Evolutionary conservation across 2,888 invertebrate species (phyloP), one percentile per base, ranked within the genome.

Genomic region (Brenthis ino): DNA sequence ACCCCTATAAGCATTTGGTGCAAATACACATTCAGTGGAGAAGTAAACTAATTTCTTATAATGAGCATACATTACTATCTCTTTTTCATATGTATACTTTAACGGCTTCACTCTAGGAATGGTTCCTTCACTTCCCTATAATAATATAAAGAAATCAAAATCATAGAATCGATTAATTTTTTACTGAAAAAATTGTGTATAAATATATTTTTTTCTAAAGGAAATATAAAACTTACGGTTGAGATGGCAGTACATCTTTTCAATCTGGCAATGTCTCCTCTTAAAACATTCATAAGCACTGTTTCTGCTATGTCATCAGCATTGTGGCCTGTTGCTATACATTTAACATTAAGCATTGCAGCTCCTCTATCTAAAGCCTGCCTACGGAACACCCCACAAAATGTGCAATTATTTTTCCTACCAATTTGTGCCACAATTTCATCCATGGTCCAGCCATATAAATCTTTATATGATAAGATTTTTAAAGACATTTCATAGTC

Each of bases 371-470:
- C 99, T 58, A 99, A 86, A 0, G 99, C 99, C 86, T 99, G 99
- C 47, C 99, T 94, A 68, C 99, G 93, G 85, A 99, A 99, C 8
- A 98, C 98, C 12, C 98, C 98, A 93, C 98, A 98, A 84, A 98
- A 98, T 8, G 98, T 98, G 76, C 99, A 99, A 88, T 99, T 99
- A 87, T 99, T 99, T 83, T 98, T 98, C 66, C 96, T 95, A 0
- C 94, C 94, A 80, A 96, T 96, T 86, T 96, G 96, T 56, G 94
- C 94, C 0, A 99, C 99, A 85, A 99, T 99, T 80, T 97, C 97
- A 92, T 99, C 99, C 99, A 99, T 99, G 4, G 99, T 99, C 99
- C 99, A 99, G 0, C 99, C 99, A 92, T 99, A 99, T 5, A 99
- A 92, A 78, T 99, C 98, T 91, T 99, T 96, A 83, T 99, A 99